Conservation (phyloP, 2,888 invertebrate genomes). For the Antheraea assamensis region DNA sequence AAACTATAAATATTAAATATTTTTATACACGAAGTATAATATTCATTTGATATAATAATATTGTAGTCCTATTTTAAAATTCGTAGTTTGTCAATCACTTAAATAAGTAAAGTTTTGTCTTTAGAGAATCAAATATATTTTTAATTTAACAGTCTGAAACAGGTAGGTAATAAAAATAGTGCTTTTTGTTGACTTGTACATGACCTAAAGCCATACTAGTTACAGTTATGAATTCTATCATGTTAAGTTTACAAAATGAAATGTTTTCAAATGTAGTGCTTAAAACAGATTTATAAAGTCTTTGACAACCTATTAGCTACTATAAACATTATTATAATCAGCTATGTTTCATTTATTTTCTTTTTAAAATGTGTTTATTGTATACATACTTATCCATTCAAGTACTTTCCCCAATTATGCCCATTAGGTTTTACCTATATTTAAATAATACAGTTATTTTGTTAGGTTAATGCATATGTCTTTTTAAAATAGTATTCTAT, state of each 20-base stretch:
- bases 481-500: neutral
- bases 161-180: neutral
- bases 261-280: neutral
- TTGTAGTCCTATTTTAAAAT: neutral
- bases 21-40: neutral
- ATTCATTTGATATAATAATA: neutral
- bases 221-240: neutral
- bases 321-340: neutral
- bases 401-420: neutral
- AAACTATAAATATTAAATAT: neutral
- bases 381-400: neutral
- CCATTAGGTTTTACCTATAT: neutral
- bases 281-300: neutral
- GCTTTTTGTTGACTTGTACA: neutral
- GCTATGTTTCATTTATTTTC: neutral
- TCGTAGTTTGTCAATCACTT: too few species aligned
- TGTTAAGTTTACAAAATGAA: neutral
- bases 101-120: neutral
- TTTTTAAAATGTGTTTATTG: neutral
- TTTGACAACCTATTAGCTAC: too few species aligned
- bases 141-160: neutral
- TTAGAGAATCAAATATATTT: neutral
- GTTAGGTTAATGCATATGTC: neutral
- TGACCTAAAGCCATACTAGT: neutral
- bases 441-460: neutral